These are phyloP conservation scores for Eleutherodactylus coqui DNA, from an alignment of 2,797 vertebrate genomes.

Conservation along the genomic window DNA sequence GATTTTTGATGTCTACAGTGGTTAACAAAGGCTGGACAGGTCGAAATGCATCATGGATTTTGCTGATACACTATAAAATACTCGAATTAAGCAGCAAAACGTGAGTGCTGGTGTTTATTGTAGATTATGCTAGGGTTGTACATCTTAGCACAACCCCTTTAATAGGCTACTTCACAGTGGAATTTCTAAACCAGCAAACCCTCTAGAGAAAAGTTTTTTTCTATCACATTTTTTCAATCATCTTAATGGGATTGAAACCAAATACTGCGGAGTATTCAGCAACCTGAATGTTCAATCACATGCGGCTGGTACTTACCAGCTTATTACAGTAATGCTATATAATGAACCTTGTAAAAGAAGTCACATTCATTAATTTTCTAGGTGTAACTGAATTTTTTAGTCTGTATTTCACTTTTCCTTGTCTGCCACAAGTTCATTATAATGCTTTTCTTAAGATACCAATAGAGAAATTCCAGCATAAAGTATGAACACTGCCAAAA, in stretches of 20 bases:
- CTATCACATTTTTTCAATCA: neutral
- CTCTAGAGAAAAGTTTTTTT: neutral
- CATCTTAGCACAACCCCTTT: no score
- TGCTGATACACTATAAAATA: no score
- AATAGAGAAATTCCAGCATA: constrained; percentile 12
- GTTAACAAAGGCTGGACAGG: no score
- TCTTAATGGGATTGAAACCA: neutral
- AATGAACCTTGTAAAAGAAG: constrained; percentile 26
- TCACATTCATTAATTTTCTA: constrained; percentile 18
- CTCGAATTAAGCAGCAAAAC: no score
- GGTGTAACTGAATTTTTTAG: neutral
- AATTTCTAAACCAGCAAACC: neutral
- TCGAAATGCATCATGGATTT: no score
- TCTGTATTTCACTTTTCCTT: neutral
- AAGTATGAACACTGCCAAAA: constrained; percentile 19
- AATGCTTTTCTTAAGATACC: constrained; percentile 22
- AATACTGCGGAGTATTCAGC: neutral
- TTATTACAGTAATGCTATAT: constrained; percentile 24
- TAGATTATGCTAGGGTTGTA: no score
- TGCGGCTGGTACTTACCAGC: neutral
- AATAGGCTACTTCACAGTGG: no score
- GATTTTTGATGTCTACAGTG: no score
- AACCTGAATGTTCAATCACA: neutral
- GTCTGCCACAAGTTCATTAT: neutral
- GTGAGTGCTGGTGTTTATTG: no score